phyloP scores from a whole-genome alignment of 2,888 invertebrate genomes.

The Cenopis cana region DNA sequence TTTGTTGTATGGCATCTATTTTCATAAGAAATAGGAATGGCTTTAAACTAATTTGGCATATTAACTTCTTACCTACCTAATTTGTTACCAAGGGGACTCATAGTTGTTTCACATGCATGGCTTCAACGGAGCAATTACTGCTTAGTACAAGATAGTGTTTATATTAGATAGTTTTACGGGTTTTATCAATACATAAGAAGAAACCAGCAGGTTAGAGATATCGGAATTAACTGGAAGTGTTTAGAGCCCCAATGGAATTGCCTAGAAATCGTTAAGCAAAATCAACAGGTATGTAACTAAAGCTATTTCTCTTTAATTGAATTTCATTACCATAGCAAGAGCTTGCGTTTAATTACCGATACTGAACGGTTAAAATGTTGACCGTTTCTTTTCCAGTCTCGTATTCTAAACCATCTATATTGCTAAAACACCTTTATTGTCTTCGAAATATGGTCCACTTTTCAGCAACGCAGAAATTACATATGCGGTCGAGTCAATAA shows the following conservation, averaged over 20 bases:
- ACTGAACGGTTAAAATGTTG: slow-evolving; percentile 55
- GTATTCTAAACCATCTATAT: slow-evolving; percentile 46
- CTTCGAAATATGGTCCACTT: background rate
- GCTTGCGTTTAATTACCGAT: slow-evolving; percentile 73
- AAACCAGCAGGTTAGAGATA: slow-evolving; percentile 9
- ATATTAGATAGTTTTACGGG: too few relatives aligned
- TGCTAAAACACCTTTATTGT: slow-evolving; percentile 49
- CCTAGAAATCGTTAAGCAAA: slow-evolving; percentile 59
- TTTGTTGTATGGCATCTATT: too few relatives aligned
- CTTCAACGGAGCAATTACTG: too few relatives aligned
- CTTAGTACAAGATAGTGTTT: too few relatives aligned
- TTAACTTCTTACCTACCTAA: too few relatives aligned
- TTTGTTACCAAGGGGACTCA: too few relatives aligned
- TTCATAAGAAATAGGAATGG: too few relatives aligned
- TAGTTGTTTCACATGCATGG: too few relatives aligned
- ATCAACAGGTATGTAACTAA: slow-evolving; percentile 59
- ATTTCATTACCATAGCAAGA: slow-evolving; percentile 76
- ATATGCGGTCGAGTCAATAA: background rate
- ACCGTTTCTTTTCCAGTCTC: slow-evolving; percentile 7
- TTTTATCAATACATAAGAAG: too few relatives aligned
- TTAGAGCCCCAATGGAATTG: slow-evolving; percentile 34
- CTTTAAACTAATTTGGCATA: too few relatives aligned
- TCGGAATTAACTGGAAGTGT: slow-evolving; percentile 40
- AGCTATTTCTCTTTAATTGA: slow-evolving; percentile 77
- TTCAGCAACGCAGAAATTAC: background rate